Percentiles rank a stretch among this genome's conserved stretches.
Conservation (phyloP, 2,888 invertebrate species). For the Macropis europaea region DNA sequence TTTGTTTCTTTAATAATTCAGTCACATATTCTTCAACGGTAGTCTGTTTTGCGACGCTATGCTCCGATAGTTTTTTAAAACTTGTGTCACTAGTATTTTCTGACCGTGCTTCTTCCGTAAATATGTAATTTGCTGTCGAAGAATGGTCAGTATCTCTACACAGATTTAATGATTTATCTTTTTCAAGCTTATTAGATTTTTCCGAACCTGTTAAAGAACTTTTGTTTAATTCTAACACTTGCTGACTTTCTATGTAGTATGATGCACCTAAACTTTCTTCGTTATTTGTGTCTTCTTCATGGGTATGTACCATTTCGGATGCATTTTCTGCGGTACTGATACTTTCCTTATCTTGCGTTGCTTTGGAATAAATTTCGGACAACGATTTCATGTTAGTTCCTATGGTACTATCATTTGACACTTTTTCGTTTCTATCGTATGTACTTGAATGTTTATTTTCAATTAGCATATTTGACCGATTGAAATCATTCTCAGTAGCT, state of each 20-base stretch:
- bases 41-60: background rate
- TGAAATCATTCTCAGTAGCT: slow-evolving; percentile 42
- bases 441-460: slow-evolving; percentile 18
- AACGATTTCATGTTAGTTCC: slow-evolving; percentile 64
- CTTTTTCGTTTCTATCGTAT: slow-evolving; percentile 57
- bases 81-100: background rate
- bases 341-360: slow-evolving; percentile 21
- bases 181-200: background rate
- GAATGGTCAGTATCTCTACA: background rate
- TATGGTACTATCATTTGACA: slow-evolving; percentile 61
- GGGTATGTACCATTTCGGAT: slow-evolving; percentile 1
- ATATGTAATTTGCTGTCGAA: background rate
- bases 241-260: background rate
- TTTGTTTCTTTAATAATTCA: slow-evolving; percentile 7
- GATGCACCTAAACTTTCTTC: background rate
- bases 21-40: slow-evolving; percentile 1
- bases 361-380: slow-evolving; percentile 65
- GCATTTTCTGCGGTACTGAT: slow-evolving; percentile 4
- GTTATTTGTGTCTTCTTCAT: background rate
- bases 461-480: slow-evolving; percentile 26
- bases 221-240: background rate
- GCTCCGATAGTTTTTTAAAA: background rate
- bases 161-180: slow-evolving; percentile 9
- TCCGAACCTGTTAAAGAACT: background rate
- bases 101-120: background rate